These are phyloP conservation scores for Columba guinea DNA, from an alignment of 2,797 vertebrate genomes.

Conservation along the genomic window DNA sequence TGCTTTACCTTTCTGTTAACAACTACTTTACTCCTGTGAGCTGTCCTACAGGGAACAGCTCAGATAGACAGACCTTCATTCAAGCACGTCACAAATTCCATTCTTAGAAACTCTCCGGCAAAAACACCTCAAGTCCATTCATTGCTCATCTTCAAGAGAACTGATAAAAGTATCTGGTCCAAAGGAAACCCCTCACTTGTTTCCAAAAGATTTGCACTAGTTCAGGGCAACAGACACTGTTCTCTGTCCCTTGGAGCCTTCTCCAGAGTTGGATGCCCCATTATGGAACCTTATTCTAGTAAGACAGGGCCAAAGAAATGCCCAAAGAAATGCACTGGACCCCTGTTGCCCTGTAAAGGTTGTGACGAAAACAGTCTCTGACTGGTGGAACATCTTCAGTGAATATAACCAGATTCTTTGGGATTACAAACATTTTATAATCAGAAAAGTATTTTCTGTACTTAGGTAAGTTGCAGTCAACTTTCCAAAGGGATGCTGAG, in stretches of 20 bases:
- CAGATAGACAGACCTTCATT: slow-evolving; percentile 69
- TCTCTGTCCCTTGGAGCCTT: neutral
- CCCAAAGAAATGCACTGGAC: neutral
- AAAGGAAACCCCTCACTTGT: neutral
- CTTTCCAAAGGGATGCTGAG: neutral
- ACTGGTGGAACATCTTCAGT: neutral
- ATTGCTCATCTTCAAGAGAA: neutral
- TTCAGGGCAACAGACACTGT: neutral
- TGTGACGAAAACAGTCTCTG: neutral
- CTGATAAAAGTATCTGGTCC: neutral
- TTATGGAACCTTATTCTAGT: neutral
- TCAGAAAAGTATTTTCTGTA: neutral
- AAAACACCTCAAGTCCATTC: neutral
- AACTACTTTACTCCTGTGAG: neutral
- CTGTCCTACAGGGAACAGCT: neutral
- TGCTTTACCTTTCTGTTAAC: slow-evolving; percentile 39
- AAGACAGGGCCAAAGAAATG: neutral
- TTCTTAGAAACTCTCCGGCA: slow-evolving; percentile 75
- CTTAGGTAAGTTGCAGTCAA: neutral
- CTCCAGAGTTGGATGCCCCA: neutral
- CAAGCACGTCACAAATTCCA: slow-evolving; percentile 73
- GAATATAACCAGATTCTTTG: neutral
- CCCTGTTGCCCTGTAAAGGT: neutral
- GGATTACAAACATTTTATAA: neutral
- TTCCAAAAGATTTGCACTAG: neutral